Conservation (phyloP, 2,113 vertebrate genomes). For the Paramisgurnus dabryanus region DNA sequence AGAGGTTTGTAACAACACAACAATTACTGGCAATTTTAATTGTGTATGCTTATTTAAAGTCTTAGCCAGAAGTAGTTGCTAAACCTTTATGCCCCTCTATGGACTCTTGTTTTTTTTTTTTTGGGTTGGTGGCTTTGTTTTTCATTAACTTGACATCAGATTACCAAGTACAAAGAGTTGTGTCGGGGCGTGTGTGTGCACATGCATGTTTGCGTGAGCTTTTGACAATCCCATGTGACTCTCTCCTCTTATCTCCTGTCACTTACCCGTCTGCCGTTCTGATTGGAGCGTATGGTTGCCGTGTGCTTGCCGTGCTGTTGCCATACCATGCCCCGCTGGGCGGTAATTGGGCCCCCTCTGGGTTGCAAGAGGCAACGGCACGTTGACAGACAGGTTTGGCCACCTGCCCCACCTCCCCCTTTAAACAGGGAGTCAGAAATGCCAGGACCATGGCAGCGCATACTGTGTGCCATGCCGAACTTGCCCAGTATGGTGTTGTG, state of each 20-base stretch:
- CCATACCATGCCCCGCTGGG: constrained; percentile 55
- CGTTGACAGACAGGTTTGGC: constrained; percentile 56
- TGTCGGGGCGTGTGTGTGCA: constrained; percentile 51
- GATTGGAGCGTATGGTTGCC: constrained; percentile 55
- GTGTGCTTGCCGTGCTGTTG: constrained; percentile 50
- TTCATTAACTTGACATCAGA: constrained; percentile 36
- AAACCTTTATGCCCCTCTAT: not conserved
- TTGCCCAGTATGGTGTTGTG: constrained; percentile 30
- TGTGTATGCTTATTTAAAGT: not conserved
- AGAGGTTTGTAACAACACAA: too few species aligned
- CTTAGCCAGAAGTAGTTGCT: not conserved
- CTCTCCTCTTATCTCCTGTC: constrained; percentile 43
- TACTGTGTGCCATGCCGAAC: constrained; percentile 32
- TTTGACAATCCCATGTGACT: constrained; percentile 36
- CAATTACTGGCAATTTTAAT: not conserved
- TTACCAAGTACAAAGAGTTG: constrained; percentile 52
- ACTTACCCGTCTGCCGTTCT: constrained; percentile 45
- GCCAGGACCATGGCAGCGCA: constrained; percentile 17
- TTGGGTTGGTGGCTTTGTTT: constrained; percentile 9
- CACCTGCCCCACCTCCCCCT: constrained; percentile 53
- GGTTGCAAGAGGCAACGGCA: constrained; percentile 18
- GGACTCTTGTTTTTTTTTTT: not conserved
- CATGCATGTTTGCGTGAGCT: constrained; percentile 10
- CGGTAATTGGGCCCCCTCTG: constrained; percentile 56
- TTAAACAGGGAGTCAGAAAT: constrained; percentile 18